Evolutionary conservation across 1,140 invertebrate genomes (phyloP).

Genomic region (Caenorhabditis inopinata): DNA sequence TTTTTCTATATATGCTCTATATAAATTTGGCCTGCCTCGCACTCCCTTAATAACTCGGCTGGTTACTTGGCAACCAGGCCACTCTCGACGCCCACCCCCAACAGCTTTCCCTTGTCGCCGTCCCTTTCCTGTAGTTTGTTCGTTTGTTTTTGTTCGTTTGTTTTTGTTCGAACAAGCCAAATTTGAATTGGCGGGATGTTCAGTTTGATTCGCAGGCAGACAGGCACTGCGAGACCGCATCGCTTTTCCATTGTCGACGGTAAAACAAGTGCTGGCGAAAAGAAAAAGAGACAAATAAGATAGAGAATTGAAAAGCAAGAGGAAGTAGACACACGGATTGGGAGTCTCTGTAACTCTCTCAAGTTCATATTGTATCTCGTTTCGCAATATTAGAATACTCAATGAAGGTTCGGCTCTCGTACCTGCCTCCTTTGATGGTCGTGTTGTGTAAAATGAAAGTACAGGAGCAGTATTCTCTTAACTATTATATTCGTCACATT

Average conservation of each 20-base stretch:
- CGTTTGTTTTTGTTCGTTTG: not conserved
- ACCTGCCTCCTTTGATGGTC: not conserved
- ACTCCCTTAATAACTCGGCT: slow-evolving; percentile 6
- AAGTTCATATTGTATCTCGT: not conserved
- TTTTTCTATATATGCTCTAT: slow-evolving; percentile 31
- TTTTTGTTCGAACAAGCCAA: not conserved
- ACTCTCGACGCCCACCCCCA: not conserved
- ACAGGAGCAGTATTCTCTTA: not conserved
- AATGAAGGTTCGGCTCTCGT: slow-evolving; percentile 28
- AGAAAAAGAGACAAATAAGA: slow-evolving; percentile 33
- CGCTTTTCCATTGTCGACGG: slow-evolving; percentile 1
- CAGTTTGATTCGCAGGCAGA: slow-evolving; percentile 12
- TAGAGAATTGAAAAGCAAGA: not conserved
- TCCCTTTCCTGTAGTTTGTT: not conserved
- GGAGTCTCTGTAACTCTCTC: not conserved
- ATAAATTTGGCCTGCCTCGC: not conserved
- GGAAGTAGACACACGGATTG: not conserved
- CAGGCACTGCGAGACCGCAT: not conserved
- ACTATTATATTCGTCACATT: not conserved
- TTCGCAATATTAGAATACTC: slow-evolving; percentile 30
- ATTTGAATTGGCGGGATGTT: not conserved
- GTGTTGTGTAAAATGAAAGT: not conserved
- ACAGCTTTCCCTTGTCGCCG: not conserved
- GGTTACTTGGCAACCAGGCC: not conserved
- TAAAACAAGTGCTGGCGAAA: not conserved